Conservation (phyloP, 2,113 vertebrate species). For the Bagarius yarrelli region DNA sequence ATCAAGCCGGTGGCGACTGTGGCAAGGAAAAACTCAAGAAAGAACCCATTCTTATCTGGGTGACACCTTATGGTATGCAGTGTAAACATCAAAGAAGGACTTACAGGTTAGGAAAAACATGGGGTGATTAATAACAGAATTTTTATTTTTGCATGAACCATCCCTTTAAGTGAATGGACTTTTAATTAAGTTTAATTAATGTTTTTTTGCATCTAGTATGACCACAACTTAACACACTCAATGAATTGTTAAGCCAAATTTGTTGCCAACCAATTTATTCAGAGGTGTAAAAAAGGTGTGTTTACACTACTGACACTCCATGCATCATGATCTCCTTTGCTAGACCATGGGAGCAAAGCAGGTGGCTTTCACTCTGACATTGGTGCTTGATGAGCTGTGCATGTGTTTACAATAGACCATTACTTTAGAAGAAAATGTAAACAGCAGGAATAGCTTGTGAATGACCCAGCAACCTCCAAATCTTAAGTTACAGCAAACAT, state of each 20-base stretch:
- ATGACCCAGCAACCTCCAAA: constrained; percentile 42
- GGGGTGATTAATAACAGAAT: no score
- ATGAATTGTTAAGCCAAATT: background rate
- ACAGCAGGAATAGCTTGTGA: constrained; percentile 30
- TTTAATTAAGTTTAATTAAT: background rate
- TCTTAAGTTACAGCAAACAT: constrained; percentile 39
- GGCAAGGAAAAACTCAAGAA: no score
- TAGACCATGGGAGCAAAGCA: constrained; percentile 10
- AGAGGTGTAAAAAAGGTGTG: background rate
- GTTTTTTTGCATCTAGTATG: background rate
- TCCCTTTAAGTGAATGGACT: background rate
- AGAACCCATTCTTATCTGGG: no score
- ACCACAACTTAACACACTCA: background rate
- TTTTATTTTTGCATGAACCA: no score
- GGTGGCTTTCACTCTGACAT: constrained; percentile 20
- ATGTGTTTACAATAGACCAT: constrained; percentile 38
- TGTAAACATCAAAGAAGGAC: no score
- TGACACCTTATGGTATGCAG: no score
- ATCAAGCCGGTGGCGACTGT: no score
- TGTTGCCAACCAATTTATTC: background rate
- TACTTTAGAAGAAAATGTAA: constrained; percentile 23
- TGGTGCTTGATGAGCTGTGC: background rate
- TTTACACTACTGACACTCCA: background rate
- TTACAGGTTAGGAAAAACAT: no score
- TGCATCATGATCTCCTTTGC: constrained; percentile 34